Percentiles rank a stretch among this genome's conserved stretches.
phyloP scores from a whole-genome alignment of 2,797 vertebrate species.

The Carapus acus region DNA sequence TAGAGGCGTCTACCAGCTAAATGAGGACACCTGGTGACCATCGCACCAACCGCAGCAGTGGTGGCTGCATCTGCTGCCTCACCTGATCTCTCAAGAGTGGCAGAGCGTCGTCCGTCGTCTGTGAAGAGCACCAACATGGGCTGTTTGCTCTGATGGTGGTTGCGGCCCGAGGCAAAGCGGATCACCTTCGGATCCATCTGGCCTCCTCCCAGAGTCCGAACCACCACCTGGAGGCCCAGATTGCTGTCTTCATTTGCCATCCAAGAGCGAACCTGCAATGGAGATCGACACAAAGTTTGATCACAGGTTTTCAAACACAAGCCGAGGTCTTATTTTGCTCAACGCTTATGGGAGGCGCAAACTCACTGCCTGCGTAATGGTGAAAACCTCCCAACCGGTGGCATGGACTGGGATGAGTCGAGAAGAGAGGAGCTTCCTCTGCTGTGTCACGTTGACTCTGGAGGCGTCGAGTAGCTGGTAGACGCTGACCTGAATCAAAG shows the following conservation, averaged over 20 bases:
- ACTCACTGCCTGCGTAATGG: conserved; percentile 84
- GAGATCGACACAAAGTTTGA: neutral
- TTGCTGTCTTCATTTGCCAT: conserved; percentile 76
- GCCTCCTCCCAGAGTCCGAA: conserved; percentile 62
- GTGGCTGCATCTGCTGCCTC: neutral
- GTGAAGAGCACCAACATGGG: conserved; percentile 92
- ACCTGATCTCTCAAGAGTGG: conserved; percentile 67
- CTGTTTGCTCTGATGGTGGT: conserved; percentile 86
- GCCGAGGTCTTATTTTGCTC: too few relatives aligned
- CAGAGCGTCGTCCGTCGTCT: conserved; percentile 76
- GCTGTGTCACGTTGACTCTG: conserved; percentile 59
- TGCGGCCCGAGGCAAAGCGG: conserved; percentile 75
- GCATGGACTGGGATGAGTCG: conserved; percentile 77
- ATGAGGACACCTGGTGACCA: too few relatives aligned
- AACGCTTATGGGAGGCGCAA: too few relatives aligned
- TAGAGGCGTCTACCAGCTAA: neutral
- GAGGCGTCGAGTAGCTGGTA: conserved; percentile 77
- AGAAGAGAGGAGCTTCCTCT: conserved; percentile 78
- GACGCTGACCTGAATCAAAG: conserved; percentile 75
- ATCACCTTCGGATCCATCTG: conserved; percentile 65
- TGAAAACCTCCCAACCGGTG: conserved; percentile 86
- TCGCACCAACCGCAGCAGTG: too few relatives aligned
- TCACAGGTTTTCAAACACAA: neutral
- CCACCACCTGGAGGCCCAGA: conserved; percentile 77
- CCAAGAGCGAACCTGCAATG: conserved; percentile 79